Base-by-base conservation (phyloP, 2,888 invertebrate species). In the Tachystola acroxantha region DNA sequence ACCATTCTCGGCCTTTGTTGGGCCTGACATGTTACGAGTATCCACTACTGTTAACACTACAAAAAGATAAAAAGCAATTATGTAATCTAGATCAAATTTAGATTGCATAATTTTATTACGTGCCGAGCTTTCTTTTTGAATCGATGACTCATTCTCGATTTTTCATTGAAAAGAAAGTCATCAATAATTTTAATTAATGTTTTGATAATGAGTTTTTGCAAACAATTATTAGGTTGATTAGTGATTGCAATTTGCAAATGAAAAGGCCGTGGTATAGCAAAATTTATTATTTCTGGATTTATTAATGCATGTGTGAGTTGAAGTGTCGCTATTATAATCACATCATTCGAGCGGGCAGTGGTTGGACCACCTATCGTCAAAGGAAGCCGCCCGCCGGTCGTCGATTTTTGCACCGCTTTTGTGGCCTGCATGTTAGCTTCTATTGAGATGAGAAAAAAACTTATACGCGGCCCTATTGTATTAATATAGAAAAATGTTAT, bases 291-390 rank as follows among this genome's bases (percentile, higher is more conserved):
- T 66, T 64, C 57, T 61, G 61, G 63, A 63, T 66, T 64, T 70
- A 67, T 71, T 62, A 66, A 68, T 61, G 64, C 55, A 58, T 65
- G 64, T 66, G 72, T 66, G 72, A 57, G 66, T 68, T 53, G 69
- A 71, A 75, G 70, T 82, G 76, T 75, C 73, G 79, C 80, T 80
- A 86, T 86, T 84, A 85, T 84, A 84, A 81, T 78, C 81, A 78
- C 81, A 82, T 86, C 80, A 82, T 56, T 68, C 60, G 61, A 48
- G 50, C 53, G 53, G 54, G 55, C 52, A 42, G 57, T 54, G 61
- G 61, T 53, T 53, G 58, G 76, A 81, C 85, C 84, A 85, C 85
- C 86, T 84, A 79, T 68, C 68, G 68, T 80, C 82, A 85, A 85
- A 86, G 76, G 75, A 57, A 54, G 70, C 85, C 82, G 85, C 67